phyloP scores from a whole-genome alignment of 2,797 vertebrate genomes.

The Pelobates cultripes region DNA sequence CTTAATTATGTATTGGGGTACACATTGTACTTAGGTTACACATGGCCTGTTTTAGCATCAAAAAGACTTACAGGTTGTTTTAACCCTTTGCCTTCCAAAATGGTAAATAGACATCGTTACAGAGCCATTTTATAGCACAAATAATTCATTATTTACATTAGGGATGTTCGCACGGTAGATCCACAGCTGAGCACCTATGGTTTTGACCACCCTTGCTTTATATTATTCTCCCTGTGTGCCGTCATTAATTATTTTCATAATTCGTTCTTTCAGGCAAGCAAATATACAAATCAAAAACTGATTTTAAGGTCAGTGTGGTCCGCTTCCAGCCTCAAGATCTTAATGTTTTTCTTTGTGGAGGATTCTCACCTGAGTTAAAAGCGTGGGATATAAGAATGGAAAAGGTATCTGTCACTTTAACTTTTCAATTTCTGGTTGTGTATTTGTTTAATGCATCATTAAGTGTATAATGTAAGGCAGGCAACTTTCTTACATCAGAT shows the following conservation, averaged over 20 bases:
- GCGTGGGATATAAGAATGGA: conserved; percentile 88
- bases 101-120: neutral
- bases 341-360: conserved; percentile 86
- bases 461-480: no score
- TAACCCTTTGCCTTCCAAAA: neutral
- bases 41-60: conserved; percentile 12
- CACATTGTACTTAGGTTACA: neutral
- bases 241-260: neutral
- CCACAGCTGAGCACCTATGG: no score
- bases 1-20: conserved; percentile 6
- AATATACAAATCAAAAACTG: conserved; percentile 76
- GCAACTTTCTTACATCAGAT: no score
- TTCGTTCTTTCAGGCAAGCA: conserved; percentile 75
- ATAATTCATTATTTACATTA: no score
- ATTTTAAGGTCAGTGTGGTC: conserved; percentile 83
- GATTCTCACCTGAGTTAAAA: conserved; percentile 87
- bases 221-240: no score
- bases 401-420: conserved; percentile 76
- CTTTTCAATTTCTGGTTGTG: no score
- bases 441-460: no score
- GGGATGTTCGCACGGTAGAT: no score
- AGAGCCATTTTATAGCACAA: no score
- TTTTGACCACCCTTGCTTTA: no score
- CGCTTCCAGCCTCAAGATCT: conserved; percentile 81
- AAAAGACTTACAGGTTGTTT: neutral